Evolutionary conservation across 2,888 invertebrate genomes (phyloP), one percentile per base, ranked within the genome.

Genomic region (Emesis russula): DNA sequence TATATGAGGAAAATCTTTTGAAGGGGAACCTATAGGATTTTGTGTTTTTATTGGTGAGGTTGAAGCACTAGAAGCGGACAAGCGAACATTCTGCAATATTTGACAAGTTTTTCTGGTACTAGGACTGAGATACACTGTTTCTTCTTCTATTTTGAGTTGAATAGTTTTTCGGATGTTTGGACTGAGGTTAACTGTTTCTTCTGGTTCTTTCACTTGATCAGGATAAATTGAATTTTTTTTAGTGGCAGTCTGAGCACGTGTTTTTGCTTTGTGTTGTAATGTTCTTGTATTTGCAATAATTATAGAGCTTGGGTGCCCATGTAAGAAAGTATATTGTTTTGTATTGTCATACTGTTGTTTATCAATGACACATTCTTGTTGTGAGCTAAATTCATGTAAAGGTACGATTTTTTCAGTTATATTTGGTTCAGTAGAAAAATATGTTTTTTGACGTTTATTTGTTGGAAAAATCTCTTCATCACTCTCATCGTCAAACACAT

Each of bases 401-500:
- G 63, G 74, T 82, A 82, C 74, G 63, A 75, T 82, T 82, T 88
- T 88, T 77, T 85, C 74, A 81, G 83, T 88, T 83, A 81, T 86
- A 58, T 58, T 83, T 85, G 83, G 77, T 85, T 88, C 81, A 86
- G 85, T 81, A 86, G 83, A 81, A 83, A 81, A 80, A 81, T 80
- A 88, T 86, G 78, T 86, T 89, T 89, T 86, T 81, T 84, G 79
- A 89, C 89, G 84, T 89, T 83, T 83, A 77, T 89, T 89, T 89
- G 81, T 89, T 85, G 89, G 85, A 85, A 87, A 90, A 86, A 90
- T 90, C 87, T 90, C 90, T 90, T 90, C 90, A 88, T 90, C 90
- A 87, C 89, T 85, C 82, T 58, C 58, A 83, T 89, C 89, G 80
- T 87, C 89, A 87, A 84, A 82, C 82, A 82, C 74, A 86, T 82